phyloP scores from a whole-genome alignment of 2,797 vertebrate genomes.

The Paguma larvata region DNA sequence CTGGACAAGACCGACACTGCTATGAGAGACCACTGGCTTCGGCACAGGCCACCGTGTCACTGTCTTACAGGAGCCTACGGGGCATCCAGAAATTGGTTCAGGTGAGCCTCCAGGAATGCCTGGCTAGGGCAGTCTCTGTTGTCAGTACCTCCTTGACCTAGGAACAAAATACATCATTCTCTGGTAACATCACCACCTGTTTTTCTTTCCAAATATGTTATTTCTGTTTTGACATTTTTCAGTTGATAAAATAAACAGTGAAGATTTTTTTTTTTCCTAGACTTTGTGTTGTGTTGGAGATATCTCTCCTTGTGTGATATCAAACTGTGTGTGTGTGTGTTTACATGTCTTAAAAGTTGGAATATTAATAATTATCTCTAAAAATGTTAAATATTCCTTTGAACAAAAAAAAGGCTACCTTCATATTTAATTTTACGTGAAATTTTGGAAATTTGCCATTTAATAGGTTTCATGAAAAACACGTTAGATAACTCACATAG shows the following conservation, averaged over 20 bases:
- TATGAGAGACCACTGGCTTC: background rate
- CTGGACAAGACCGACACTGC: background rate
- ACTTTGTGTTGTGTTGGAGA: background rate
- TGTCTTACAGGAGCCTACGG: background rate
- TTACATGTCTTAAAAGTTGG: background rate
- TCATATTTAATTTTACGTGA: background rate
- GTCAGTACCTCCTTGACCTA: accelerated
- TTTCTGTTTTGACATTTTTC: background rate
- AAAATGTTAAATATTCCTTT: background rate
- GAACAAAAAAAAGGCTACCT: background rate
- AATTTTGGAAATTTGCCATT: background rate
- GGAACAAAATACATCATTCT: background rate
- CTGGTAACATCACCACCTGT: background rate
- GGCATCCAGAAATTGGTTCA: background rate
- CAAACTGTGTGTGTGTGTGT: background rate
- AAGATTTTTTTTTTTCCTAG: background rate
- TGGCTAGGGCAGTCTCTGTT: background rate
- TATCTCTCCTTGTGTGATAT: background rate
- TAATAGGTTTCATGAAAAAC: background rate
- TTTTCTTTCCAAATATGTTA: background rate
- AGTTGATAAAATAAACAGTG: background rate
- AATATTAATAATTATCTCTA: background rate
- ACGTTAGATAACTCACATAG: background rate
- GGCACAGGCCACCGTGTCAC: accelerated
- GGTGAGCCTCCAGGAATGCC: accelerated